Evolutionary conservation across 2,113 vertebrate genomes (phyloP).

Genomic region (Rhinichthys klamathensis): DNA sequence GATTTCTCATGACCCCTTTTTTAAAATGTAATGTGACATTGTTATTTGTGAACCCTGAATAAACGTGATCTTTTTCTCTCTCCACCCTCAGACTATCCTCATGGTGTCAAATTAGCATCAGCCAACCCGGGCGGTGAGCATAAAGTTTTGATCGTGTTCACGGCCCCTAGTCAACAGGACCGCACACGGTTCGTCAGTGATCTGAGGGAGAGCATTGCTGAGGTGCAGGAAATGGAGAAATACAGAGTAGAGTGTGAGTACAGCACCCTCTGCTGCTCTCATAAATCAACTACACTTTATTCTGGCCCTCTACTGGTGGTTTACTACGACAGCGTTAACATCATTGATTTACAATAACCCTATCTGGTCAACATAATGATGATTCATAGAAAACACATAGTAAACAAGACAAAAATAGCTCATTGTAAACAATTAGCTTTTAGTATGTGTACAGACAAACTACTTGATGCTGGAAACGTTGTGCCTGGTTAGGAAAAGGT

Average conservation of each 20-base stretch:
- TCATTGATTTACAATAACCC: background rate
- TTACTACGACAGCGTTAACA: background rate
- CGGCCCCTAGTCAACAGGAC: conserved; percentile 90
- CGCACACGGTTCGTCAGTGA: conserved; percentile 88
- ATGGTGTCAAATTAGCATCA: conserved; percentile 88
- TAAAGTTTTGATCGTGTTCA: conserved; percentile 90
- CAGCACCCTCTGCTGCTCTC: conserved; percentile 33
- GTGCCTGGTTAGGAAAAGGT: background rate
- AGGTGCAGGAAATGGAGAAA: conserved; percentile 96
- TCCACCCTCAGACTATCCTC: conserved; percentile 83
- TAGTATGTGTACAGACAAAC: background rate
- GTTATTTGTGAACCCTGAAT: background rate
- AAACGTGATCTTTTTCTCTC: background rate
- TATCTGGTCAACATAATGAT: background rate
- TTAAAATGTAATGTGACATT: background rate
- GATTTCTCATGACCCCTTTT: too few species aligned
- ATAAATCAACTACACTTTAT: conserved; percentile 6
- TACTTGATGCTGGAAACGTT: background rate
- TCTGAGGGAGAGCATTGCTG: conserved; percentile 88
- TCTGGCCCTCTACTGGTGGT: background rate
- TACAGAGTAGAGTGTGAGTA: conserved; percentile 91
- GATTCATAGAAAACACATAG: background rate
- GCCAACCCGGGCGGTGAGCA: conserved; percentile 87
- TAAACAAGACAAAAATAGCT: conserved; percentile 4
- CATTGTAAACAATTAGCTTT: background rate